A percentile compares a stretch with the other conserved stretches of the same genome.
Evolutionary conservation across 2,797 vertebrate species (phyloP).

Genomic region (Manis crassicaudata): DNA sequence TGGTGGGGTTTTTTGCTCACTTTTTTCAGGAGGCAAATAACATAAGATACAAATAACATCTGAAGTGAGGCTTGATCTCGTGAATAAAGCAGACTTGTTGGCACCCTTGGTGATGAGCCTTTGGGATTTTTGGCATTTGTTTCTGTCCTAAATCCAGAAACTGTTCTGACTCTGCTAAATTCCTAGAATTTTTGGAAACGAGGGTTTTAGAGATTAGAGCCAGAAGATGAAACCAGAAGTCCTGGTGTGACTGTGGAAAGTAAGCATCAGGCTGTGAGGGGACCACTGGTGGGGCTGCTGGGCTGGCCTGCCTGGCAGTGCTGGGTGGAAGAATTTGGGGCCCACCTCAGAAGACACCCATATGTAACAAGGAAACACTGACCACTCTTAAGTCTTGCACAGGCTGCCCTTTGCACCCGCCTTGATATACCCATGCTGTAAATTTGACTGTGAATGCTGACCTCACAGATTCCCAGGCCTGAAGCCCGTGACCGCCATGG

Average conservation of each 20-base stretch:
- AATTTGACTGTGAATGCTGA: neutral
- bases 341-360: neutral
- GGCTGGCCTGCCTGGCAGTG: neutral
- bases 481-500: neutral
- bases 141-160: neutral
- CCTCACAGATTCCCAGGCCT: neutral
- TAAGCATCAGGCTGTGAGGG: fast-evolving
- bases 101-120: neutral
- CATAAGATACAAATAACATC: neutral
- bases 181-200: neutral
- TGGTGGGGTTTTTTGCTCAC: neutral
- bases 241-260: neutral
- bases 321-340: neutral
- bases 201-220: neutral
- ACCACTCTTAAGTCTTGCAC: neutral
- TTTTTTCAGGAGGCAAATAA: neutral
- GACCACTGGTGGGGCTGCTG: fast-evolving
- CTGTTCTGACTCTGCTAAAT: no score
- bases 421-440: no score
- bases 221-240: neutral
- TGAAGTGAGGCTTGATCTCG: no score
- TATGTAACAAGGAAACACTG: neutral
- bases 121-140: neutral
- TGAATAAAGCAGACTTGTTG: neutral
- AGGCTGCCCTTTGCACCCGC: neutral